Evolutionary conservation across 2,113 vertebrate genomes (phyloP), one percentile per base, ranked within the genome.

Genomic region (Oreochromis spilurus): DNA sequence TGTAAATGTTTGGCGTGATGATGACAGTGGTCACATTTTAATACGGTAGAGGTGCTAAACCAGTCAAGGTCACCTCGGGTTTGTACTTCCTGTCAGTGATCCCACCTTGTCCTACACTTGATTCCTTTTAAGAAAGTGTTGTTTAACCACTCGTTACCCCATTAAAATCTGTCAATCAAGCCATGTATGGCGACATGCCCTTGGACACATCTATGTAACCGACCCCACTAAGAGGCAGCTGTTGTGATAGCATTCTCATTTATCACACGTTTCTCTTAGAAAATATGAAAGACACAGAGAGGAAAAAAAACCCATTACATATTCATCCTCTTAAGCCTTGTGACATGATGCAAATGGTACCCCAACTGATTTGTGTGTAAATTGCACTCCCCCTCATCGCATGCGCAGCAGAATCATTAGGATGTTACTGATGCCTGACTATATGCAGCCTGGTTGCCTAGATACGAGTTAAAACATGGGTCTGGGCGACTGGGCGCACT

Each of bases 341-440:
- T 87, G 89, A 93, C 90, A 91, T 81, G 87, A 95, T 94, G 91
- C 87, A 96, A 96, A 94, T 95, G 93, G 91, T 83, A 92, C 87
- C 90, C 91, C 84, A 82, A 84, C 94, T 95, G 94, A 94, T 96
- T 95, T 96, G 92, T 94, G 94, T 93, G 92, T 95, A 95, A 96
- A 96, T 95, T 94, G 91, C 95, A 94, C 91, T 95, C 92, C 91
- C 94, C 92, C 85, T 92, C 94, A 94, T 95, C 91, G 84, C 93
- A 93, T 92, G 93, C 88, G 86, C 91, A 84, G 93, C 95, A 94
- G 92, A 93, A 93, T 96, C 95, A 96, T 96, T 96, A 95, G 93
- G 95, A 96, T 93, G 94, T 96, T 95, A 96, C 95, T 96, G 96
- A 96, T 96, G 96, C 94, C 94, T 96, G 94, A 96, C 95, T 96